phyloP scores from a whole-genome alignment of 2,797 vertebrate genomes.

The Spinus pinus region DNA sequence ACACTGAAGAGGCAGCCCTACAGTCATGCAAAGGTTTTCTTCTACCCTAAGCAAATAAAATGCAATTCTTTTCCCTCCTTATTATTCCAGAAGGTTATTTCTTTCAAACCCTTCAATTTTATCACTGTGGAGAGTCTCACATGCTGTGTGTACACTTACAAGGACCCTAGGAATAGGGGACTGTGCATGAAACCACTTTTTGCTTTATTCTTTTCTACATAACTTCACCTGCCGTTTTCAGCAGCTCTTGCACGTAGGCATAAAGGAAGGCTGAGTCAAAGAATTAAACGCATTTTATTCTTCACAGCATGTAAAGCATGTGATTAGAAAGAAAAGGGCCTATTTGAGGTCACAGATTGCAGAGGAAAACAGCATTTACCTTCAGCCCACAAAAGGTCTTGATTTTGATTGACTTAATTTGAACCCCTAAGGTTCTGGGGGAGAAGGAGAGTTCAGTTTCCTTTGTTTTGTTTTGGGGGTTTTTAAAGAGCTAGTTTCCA shows the following conservation, averaged over 20 bases:
- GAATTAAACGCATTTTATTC: constrained; percentile 41
- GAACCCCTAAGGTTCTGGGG: constrained; percentile 48
- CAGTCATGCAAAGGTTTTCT: neutral
- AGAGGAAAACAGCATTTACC: constrained; percentile 32
- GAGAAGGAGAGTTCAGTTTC: constrained; percentile 34
- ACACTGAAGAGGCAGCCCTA: neutral
- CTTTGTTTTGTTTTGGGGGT: constrained; percentile 6
- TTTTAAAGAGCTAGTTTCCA: constrained; percentile 30
- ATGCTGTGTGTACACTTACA: constrained; percentile 15
- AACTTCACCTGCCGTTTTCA: constrained; percentile 41
- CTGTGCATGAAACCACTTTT: neutral
- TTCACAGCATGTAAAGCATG: constrained; percentile 47
- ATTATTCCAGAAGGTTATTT: neutral
- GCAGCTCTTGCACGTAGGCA: neutral
- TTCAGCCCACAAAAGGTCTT: constrained; percentile 56
- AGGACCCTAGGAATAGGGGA: neutral
- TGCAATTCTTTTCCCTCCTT: neutral
- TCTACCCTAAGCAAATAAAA: neutral
- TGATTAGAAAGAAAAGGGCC: constrained; percentile 31
- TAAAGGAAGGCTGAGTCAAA: constrained; percentile 47
- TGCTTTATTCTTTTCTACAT: constrained; percentile 18
- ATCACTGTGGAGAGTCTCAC: neutral
- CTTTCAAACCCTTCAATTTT: neutral
- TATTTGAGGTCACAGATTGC: constrained; percentile 46
- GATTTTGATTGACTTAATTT: constrained; percentile 66